A percentile compares a stretch with the other conserved stretches of the same genome.
Conservation (phyloP, 2,888 invertebrate species). For the Suillia variegata region DNA sequence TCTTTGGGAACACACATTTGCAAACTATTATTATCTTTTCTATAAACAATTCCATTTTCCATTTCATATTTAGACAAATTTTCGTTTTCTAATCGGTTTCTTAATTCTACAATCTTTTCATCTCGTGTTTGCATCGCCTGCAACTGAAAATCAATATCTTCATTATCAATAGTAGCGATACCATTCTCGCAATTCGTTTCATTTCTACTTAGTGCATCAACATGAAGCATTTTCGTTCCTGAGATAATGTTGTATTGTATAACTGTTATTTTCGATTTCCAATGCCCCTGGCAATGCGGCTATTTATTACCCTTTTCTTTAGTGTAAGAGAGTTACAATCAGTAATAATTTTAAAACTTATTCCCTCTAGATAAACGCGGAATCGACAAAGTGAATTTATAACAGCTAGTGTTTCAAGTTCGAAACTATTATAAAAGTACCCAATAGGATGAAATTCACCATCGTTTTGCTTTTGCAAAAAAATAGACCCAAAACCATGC, state of each 20-base stretch:
- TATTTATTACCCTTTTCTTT: slow-evolving; percentile 32
- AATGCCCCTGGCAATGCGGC: slow-evolving; percentile 32
- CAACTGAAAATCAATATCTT: neutral
- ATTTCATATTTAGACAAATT: neutral
- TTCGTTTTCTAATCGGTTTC: neutral
- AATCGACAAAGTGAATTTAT: slow-evolving; percentile 40
- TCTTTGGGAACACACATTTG: no score
- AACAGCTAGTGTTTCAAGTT: slow-evolving; percentile 42
- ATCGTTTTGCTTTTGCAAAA: slow-evolving; percentile 33
- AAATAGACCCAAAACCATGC: slow-evolving; percentile 32
- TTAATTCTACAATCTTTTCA: neutral
- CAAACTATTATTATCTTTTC: no score
- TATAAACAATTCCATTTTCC: no score
- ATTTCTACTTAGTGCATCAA: slow-evolving; percentile 41
- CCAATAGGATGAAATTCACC: slow-evolving; percentile 39
- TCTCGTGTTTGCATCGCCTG: neutral
- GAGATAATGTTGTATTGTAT: slow-evolving; percentile 30
- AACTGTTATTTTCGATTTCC: slow-evolving; percentile 30
- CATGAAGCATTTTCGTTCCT: slow-evolving; percentile 39
- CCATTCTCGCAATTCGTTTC: neutral
- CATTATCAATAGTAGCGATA: neutral
- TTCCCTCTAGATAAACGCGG: slow-evolving; percentile 36
- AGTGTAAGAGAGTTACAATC: slow-evolving; percentile 38
- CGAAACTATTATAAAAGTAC: slow-evolving; percentile 45
- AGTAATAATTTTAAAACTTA: slow-evolving; percentile 37